These are phyloP conservation scores for Amphimallon solstitiale DNA, from an alignment of 2,888 invertebrate genomes.

Conservation along the genomic window DNA sequence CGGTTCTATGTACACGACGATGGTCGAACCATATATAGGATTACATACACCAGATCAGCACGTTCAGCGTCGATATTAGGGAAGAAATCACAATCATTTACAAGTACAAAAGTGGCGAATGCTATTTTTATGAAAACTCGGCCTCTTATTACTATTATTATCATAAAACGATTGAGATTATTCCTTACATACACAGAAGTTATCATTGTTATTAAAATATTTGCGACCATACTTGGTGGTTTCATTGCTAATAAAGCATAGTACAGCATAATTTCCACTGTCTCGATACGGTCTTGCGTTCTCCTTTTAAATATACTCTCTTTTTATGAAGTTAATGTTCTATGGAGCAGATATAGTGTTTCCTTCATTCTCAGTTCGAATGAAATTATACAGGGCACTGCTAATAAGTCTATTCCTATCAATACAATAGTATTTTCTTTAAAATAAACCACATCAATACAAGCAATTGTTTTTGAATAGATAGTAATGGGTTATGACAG, in stretches of 20 bases:
- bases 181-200: slow-evolving; percentile 20
- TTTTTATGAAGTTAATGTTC: slow-evolving; percentile 1
- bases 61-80: slow-evolving; percentile 26
- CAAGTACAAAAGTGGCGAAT: slow-evolving; percentile 24
- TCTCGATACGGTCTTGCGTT: slow-evolving; percentile 23
- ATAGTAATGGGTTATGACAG: too few relatives aligned
- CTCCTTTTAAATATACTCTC: slow-evolving; percentile 33
- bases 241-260: slow-evolving; percentile 23
- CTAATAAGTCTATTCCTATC: too few relatives aligned
- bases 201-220: slow-evolving; percentile 30
- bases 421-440: too few relatives aligned
- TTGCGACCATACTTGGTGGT: slow-evolving; percentile 23
- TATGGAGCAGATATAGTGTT: neutral
- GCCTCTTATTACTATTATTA: slow-evolving; percentile 26
- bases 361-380: slow-evolving; percentile 8
- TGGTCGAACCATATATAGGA: slow-evolving; percentile 12
- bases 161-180: slow-evolving; percentile 24
- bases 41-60: slow-evolving; percentile 12
- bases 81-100: slow-evolving; percentile 27
- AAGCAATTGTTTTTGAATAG: too few relatives aligned
- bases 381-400: too few relatives aligned
- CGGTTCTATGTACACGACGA: slow-evolving; percentile 10
- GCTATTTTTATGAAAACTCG: slow-evolving; percentile 26
- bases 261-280: slow-evolving; percentile 32
- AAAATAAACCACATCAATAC: too few relatives aligned